Percentiles rank a stretch among this genome's conserved stretches.
Evolutionary conservation across 2,888 invertebrate genomes (phyloP).

Genomic region (Diplazon laetatorius): DNA sequence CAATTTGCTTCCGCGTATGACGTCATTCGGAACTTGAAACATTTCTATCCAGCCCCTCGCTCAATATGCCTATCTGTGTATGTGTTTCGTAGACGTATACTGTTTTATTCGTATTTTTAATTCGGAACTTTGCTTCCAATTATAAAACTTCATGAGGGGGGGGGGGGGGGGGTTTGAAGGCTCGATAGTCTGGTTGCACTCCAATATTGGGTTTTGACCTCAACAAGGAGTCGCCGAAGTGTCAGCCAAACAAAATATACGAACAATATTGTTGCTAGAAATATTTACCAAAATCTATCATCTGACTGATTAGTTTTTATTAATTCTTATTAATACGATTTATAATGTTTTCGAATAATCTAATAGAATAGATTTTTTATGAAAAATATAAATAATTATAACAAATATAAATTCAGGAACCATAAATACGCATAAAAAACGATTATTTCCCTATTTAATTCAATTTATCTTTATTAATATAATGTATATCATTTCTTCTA

Average conservation of each 20-base stretch:
- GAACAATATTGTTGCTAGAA: neutral
- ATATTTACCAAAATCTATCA: neutral
- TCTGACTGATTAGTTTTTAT: too few species aligned
- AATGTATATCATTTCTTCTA: too few species aligned
- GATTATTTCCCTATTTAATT: too few species aligned
- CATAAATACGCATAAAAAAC: too few species aligned
- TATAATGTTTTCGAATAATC: too few species aligned
- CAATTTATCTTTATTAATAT: too few species aligned
- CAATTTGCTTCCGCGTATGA: slow-evolving; percentile 34
- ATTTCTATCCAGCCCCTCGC: neutral
- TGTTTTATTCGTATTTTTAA: slow-evolving; percentile 15
- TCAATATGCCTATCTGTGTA: neutral
- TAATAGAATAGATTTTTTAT: too few species aligned
- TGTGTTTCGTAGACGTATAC: slow-evolving; percentile 5
- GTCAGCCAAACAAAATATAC: neutral
- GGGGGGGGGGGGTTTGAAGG: slow-evolving; percentile 4
- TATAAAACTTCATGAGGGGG: neutral
- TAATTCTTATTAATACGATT: too few species aligned
- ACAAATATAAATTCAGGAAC: too few species aligned
- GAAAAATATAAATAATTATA: too few species aligned
- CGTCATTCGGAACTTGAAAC: slow-evolving; percentile 2
- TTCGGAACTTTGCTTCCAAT: slow-evolving; percentile 14
- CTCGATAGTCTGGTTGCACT: neutral
- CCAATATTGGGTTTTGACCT: neutral
- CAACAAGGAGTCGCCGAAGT: neutral